phyloP scores from a whole-genome alignment of 2,797 vertebrate genomes.

The Hylomyscus alleni region DNA sequence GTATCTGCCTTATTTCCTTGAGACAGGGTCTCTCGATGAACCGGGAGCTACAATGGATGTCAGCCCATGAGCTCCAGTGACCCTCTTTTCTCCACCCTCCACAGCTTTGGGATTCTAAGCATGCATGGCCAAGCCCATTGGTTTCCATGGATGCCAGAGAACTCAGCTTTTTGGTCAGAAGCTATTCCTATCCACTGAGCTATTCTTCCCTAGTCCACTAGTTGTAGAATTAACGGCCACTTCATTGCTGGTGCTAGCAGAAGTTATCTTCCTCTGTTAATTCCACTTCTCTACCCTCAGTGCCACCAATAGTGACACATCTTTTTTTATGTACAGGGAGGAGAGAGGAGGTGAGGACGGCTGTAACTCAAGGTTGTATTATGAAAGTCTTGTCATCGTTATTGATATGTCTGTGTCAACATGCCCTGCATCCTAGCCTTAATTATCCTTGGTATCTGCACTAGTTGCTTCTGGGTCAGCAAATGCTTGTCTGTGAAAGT shows the following conservation, averaged over 20 bases:
- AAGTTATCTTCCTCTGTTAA: neutral
- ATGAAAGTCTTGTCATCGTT: neutral
- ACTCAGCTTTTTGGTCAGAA: neutral
- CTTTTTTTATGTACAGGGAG: neutral
- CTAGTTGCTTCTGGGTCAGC: neutral
- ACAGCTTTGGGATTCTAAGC: neutral
- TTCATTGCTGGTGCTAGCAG: no score
- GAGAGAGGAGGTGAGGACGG: neutral
- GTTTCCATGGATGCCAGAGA: neutral
- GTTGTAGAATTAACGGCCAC: neutral
- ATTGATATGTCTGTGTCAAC: neutral
- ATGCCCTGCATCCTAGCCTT: neutral
- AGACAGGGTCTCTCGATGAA: neutral
- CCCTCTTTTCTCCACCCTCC: no score
- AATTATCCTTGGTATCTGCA: neutral
- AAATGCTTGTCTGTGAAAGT: no score
- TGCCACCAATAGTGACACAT: neutral
- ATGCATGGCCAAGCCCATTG: no score
- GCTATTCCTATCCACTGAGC: no score
- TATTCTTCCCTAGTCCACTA: no score
- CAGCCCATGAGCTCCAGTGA: neutral
- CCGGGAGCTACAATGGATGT: neutral
- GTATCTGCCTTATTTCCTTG: neutral
- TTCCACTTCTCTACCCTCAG: neutral
- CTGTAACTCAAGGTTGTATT: neutral